phyloP scores from a whole-genome alignment of 2,888 invertebrate genomes.

The Eumacrocentrus americanus region DNA sequence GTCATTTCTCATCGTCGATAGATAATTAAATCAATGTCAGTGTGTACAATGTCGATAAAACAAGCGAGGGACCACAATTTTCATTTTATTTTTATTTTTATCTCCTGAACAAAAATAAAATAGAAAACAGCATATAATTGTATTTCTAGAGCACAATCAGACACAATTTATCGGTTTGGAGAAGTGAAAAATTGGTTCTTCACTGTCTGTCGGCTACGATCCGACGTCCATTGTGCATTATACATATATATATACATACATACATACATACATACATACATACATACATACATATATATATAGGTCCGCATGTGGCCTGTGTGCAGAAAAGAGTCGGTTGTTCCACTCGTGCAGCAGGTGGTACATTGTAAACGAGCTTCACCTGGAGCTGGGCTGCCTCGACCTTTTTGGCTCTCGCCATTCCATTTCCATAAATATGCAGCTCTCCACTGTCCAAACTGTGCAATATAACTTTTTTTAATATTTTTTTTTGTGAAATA shows the following conservation, averaged over 20 bases:
- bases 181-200: constrained; percentile 5
- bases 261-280: too few relatives aligned
- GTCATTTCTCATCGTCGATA: background rate
- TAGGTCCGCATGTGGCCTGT: constrained; percentile 32
- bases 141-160: too few relatives aligned
- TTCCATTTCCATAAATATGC: constrained; percentile 28
- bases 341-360: constrained; percentile 47
- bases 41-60: background rate
- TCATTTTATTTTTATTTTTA: too few relatives aligned
- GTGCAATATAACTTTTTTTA: background rate
- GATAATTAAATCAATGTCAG: too few relatives aligned
- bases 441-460: background rate
- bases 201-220: constrained; percentile 1
- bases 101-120: too few relatives aligned
- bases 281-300: too few relatives aligned
- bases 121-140: too few relatives aligned
- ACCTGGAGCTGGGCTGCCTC: constrained; percentile 40
- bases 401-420: constrained; percentile 26
- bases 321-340: constrained; percentile 5
- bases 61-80: too few relatives aligned
- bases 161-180: constrained; percentile 10
- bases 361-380: constrained; percentile 41
- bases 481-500: background rate
- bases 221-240: constrained; percentile 10
- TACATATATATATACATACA: too few relatives aligned